phyloP scores from a whole-genome alignment of 2,888 invertebrate genomes.

The Campoplex nolae region DNA sequence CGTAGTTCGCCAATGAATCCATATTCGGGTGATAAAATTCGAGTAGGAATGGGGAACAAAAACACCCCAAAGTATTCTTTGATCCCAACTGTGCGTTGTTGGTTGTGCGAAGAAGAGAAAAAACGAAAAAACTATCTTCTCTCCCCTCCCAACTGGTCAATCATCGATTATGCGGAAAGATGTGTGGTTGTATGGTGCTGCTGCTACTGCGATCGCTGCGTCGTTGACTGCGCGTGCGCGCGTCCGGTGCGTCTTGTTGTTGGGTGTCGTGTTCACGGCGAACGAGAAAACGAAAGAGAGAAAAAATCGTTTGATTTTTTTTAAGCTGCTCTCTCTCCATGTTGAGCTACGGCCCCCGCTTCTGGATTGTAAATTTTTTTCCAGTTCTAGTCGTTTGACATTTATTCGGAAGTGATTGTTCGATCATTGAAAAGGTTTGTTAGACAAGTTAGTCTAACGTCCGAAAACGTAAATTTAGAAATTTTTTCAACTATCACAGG shows the following conservation, averaged over 20 bases:
- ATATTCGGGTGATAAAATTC: conserved; percentile 84
- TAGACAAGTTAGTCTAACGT: no score
- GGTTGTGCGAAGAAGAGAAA: background rate
- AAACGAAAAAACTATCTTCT: background rate
- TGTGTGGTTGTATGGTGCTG: background rate
- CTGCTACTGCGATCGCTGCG: background rate
- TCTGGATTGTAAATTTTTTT: no score
- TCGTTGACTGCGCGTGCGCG: conserved; percentile 8
- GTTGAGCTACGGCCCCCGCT: no score
- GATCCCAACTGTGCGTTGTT: conserved; percentile 57
- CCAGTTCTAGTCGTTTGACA: no score
- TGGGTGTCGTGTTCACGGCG: background rate
- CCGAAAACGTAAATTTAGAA: no score
- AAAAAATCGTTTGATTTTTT: no score
- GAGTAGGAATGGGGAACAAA: conserved; percentile 33
- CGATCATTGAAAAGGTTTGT: no score
- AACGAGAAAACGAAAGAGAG: no score
- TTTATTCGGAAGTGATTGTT: no score
- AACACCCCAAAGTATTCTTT: conserved; percentile 20
- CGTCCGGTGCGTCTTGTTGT: background rate
- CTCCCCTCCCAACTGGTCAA: background rate
- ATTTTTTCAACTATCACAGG: no score
- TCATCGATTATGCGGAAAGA: conserved; percentile 12
- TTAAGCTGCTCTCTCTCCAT: no score
- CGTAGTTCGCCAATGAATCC: conserved; percentile 92